These are phyloP conservation scores for Zaprionus bogoriensis DNA, from an alignment of 2,888 invertebrate genomes.

Conservation along the genomic window DNA sequence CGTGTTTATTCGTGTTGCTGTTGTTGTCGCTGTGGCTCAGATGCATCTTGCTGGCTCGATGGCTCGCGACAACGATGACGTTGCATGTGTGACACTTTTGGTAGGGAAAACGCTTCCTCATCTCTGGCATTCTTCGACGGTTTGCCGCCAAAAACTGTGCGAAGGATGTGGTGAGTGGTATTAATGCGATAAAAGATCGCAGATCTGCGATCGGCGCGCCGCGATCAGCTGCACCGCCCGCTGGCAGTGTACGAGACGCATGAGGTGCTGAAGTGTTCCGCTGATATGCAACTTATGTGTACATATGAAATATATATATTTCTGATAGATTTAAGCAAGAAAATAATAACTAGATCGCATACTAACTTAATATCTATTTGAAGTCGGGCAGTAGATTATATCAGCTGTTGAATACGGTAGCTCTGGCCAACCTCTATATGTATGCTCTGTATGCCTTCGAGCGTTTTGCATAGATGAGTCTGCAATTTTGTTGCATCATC, in stretches of 20 bases:
- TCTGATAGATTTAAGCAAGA: too few species aligned
- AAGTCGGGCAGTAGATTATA: too few species aligned
- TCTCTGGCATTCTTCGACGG: slow-evolving; percentile 60
- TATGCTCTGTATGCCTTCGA: background rate
- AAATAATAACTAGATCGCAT: too few species aligned
- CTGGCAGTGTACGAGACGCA: slow-evolving; percentile 36
- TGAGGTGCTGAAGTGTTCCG: slow-evolving; percentile 39
- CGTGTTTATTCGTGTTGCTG: slow-evolving; percentile 42
- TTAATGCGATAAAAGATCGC: slow-evolving; percentile 65
- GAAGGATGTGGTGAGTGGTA: slow-evolving; percentile 36
- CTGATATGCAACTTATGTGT: background rate
- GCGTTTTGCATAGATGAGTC: slow-evolving; percentile 45
- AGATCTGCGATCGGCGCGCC: slow-evolving; percentile 8
- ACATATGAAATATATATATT: too few species aligned
- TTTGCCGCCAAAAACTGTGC: slow-evolving; percentile 46
- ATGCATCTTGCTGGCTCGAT: slow-evolving; percentile 58
- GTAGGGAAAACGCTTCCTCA: slow-evolving; percentile 68
- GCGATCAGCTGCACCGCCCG: slow-evolving; percentile 37
- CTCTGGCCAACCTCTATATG: background rate
- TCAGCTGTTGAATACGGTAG: background rate
- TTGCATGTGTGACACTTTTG: slow-evolving; percentile 73
- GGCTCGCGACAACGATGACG: slow-evolving; percentile 68
- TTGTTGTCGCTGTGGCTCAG: slow-evolving; percentile 30
- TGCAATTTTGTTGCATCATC: slow-evolving; percentile 2
- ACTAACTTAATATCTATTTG: too few species aligned